Base-by-base conservation (phyloP, 2,113 vertebrate species). In the Brienomyrus brachyistius region DNA sequence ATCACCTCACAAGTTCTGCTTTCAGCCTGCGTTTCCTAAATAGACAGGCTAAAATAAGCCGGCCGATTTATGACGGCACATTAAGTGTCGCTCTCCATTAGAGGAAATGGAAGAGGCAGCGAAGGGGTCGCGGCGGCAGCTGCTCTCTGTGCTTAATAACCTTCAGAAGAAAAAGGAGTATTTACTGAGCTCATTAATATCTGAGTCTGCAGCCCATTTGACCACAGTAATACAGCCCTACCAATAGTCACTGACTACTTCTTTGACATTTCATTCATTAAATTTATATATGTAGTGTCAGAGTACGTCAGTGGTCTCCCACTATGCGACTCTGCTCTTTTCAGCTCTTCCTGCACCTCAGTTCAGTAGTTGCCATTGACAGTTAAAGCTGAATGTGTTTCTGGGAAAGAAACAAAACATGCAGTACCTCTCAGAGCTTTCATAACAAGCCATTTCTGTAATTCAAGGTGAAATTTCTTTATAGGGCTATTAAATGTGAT, bases 71-170 rank as follows among this genome's bases (percentile, higher is more conserved):
- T 86, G 80, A 66, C 66, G 35, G 17, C 23, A 54, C 54, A 51
- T 89, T 70, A 89, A 89, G 54, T 85, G 83, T 66, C 40, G 45
- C 89, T 62, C 40, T 70, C 89, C 77, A 89, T 89, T 84, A 89
- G 89, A 13, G 80, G 51, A 84, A 89, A 89, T 89, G 89, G 89
- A 89, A 56, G 56, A 62, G 54, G 2, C 43, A 51, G 52, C 11
- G 59, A 70, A 83, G 59, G 4, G 84, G 56, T 45, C 56, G 8
- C 13, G 56, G 23, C 9, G 6, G 40, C 54, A 86, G 51, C 43
- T 45, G 54, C 45, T 19, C 27, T 15, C 8, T 47, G 35, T 45
- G 54, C 82, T 52, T 89, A 86, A 86, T 89, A 89, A 52, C 89
- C 62, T 56, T 86, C 84, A 47, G 56, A 47, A 23, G 62, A 45